Base-by-base conservation (phyloP, 30 jellyfish, hydroid and myxozoan genomes). In the Nemopilema nomurai region DNA sequence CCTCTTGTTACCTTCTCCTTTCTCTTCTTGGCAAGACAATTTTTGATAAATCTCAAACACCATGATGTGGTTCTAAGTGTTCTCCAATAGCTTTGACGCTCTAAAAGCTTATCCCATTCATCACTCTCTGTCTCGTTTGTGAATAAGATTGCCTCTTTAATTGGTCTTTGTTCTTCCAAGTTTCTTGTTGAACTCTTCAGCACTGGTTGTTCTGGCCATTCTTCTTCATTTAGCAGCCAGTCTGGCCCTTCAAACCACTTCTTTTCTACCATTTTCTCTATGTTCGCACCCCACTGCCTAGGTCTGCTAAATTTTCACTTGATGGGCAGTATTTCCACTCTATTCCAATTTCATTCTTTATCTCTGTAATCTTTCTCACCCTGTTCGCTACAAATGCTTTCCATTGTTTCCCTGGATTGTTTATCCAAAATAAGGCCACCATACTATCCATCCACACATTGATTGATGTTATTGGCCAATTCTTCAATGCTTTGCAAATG, bases 371-470 rank as follows among this genome's bases (percentile, higher is more conserved):
- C 57, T 76, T 76, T 31, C 76, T 22, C 32, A 49, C 86, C 62
- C 86, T 49, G 30, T 76, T 76, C 30, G 86, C 77, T 17, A 76
- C 86, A 76, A 76, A 76, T 49, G 75, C 57, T 57, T 76, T 76
- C 86, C 86, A 76, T 16, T 27, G 41, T 21, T 76, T 76, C n/a
- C 57, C 76, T 9, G 77, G 57, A 28, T 76, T 49, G 49, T 25
- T 57, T 20, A 82, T 81, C 90, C 82, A 67, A 1, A 28, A 50
- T 9, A 81, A 49, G 18, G 90, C 52, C 74, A 81, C 76, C 67
- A 68, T 30, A 50, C 90, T 81, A 0, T 49, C 90, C 80, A 81
- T 72, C 90, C 90, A 79, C 24, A 64, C 94, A 57, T 49, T 18
- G 69, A 67, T 19, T 50, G 90, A 23, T 29, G 73, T 67, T 22